Evolutionary conservation across 2,888 invertebrate genomes (phyloP).

Genomic region (Stratiomys singularior): DNA sequence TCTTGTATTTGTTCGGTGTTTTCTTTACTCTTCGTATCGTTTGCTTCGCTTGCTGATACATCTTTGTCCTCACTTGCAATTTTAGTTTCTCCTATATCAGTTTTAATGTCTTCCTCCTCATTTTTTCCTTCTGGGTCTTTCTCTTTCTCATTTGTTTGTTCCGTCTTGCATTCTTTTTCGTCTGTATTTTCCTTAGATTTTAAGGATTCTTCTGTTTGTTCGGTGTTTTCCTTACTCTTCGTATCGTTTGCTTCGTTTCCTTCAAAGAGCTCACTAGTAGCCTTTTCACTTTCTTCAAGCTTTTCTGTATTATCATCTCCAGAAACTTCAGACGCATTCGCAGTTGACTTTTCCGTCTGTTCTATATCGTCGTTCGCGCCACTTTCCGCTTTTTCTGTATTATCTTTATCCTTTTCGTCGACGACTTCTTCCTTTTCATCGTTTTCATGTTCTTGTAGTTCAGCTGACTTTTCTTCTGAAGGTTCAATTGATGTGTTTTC

Average conservation of each 20-base stretch:
- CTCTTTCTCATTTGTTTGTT: background rate
- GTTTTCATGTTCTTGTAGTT: slow-evolving; percentile 22
- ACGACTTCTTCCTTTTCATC: slow-evolving; percentile 31
- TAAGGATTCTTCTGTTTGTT: slow-evolving; percentile 42
- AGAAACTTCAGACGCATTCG: slow-evolving; percentile 39
- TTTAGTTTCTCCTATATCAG: too few relatives aligned
- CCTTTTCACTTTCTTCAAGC: slow-evolving; percentile 34
- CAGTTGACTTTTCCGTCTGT: slow-evolving; percentile 45
- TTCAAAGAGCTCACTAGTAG: background rate
- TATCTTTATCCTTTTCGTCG: slow-evolving; percentile 36
- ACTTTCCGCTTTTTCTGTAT: slow-evolving; percentile 39
- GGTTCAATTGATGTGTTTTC: too few relatives aligned
- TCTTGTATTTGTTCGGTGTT: background rate
- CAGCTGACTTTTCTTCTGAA: too few relatives aligned
- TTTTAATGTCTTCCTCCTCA: too few relatives aligned
- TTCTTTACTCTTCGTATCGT: background rate
- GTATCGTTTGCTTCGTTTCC: slow-evolving; percentile 43
- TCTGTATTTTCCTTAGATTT: too few relatives aligned
- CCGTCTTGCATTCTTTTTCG: background rate
- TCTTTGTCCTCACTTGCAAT: background rate
- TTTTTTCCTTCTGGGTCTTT: background rate
- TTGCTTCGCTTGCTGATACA: background rate
- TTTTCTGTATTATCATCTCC: slow-evolving; percentile 36
- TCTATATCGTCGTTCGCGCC: slow-evolving; percentile 37
- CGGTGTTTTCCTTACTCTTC: slow-evolving; percentile 25